Percentiles rank a stretch among this genome's conserved stretches.
These are phyloP conservation scores for Lepidurus apus DNA, from an alignment of 1,140 invertebrate genomes.

Conservation along the genomic window DNA sequence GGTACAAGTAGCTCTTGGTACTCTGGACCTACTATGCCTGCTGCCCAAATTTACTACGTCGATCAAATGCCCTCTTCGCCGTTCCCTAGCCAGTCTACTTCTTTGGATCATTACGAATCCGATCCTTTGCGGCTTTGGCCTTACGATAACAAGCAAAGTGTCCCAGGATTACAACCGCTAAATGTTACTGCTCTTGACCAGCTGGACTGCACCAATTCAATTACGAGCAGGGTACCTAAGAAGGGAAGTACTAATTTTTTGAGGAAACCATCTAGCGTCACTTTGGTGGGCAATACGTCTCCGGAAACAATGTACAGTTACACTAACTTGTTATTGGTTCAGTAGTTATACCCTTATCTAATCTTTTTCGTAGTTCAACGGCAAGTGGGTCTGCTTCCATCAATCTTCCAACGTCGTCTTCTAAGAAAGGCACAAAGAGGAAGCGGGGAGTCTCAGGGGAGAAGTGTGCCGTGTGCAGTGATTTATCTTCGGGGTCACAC, in stretches of 20 bases:
- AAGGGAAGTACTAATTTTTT: neutral
- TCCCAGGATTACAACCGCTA: neutral
- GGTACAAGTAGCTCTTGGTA: neutral
- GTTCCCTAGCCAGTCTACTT: neutral
- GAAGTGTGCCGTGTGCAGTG: conserved; percentile 29
- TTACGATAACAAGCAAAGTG: neutral
- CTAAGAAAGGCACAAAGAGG: neutral
- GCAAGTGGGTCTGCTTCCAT: neutral
- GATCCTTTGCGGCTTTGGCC: neutral
- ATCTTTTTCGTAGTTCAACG: neutral
- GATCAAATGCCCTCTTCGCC: neutral
- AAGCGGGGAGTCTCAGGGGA: neutral
- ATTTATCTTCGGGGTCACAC: conserved; percentile 28
- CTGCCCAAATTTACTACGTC: neutral
- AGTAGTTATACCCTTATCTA: neutral
- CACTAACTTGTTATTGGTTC: neutral
- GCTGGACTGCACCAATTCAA: neutral
- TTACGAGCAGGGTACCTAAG: neutral
- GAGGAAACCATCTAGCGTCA: neutral
- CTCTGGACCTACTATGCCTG: neutral
- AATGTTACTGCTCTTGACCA: neutral
- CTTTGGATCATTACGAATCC: neutral
- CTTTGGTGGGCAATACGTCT: neutral
- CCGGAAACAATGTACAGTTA: neutral
- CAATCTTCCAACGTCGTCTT: neutral